These are phyloP conservation scores for Euschistus heros DNA, from an alignment of 1,140 invertebrate genomes.

Conservation along the genomic window DNA sequence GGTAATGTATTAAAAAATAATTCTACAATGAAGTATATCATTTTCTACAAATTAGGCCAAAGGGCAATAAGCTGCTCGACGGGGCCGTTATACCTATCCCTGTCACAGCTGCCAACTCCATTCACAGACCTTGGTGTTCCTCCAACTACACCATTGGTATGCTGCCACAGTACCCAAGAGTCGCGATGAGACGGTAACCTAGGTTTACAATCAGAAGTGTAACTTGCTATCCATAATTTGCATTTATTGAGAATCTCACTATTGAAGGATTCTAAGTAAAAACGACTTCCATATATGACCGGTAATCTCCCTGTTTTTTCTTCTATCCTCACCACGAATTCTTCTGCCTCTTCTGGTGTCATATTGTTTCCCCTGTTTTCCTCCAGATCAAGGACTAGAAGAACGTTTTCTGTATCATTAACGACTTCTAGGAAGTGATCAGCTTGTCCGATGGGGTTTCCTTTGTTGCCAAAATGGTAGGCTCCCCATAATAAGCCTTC, in stretches of 20 bases:
- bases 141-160: slow-evolving; percentile 10
- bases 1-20: too few species aligned
- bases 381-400: slow-evolving; percentile 3
- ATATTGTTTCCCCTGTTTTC: neutral
- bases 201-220: neutral
- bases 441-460: slow-evolving; percentile 1
- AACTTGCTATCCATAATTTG: slow-evolving; percentile 21
- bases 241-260: slow-evolving; percentile 6
- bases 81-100: neutral
- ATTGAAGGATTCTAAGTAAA: neutral
- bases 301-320: slow-evolving; percentile 11
- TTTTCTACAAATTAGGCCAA: neutral
- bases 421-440: slow-evolving; percentile 11
- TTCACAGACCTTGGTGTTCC: neutral
- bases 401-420: neutral
- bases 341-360: slow-evolving; percentile 6
- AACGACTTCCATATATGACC: slow-evolving; percentile 20
- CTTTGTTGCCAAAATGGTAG: slow-evolving; percentile 19
- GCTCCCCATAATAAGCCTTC: slow-evolving; percentile 23
- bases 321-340: slow-evolving; percentile 18
- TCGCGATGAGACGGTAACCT: slow-evolving; percentile 15
- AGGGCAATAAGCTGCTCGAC: neutral
- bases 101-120: slow-evolving; percentile 1
- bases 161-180: slow-evolving; percentile 24
- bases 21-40: too few species aligned